A percentile compares a stretch with the other conserved stretches of the same genome.
phyloP scores from a whole-genome alignment of 1,140 invertebrate species.

The Potamilus streckersoni region DNA sequence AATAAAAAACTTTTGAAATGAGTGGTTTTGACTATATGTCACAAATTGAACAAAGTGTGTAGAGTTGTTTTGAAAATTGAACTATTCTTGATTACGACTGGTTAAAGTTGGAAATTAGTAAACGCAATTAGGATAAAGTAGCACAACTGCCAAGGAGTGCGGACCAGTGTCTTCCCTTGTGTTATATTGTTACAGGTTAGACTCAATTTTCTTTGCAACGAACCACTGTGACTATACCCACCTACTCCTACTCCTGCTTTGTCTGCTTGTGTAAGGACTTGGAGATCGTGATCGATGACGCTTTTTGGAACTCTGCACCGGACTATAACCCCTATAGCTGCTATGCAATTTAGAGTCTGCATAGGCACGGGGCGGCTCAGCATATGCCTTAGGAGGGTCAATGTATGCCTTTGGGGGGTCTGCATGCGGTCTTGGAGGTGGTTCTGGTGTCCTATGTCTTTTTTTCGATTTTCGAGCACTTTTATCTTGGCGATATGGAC shows the following conservation, averaged over 20 bases:
- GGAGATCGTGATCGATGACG: constrained; percentile 45
- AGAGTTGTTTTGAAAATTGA: no score
- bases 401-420: constrained; percentile 33
- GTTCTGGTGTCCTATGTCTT: constrained; percentile 45
- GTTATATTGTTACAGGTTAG: no score
- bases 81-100: no score
- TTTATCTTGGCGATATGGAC: constrained; percentile 35
- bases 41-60: no score
- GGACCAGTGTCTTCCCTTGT: no score
- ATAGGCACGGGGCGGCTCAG: constrained; percentile 35
- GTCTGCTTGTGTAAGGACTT: constrained; percentile 32
- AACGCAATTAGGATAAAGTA: no score
- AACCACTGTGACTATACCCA: constrained; percentile 6
- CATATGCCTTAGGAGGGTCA: constrained; percentile 43
- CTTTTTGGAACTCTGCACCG: constrained; percentile 32
- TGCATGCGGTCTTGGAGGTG: constrained; percentile 8
- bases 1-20: no score
- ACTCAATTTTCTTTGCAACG: no score
- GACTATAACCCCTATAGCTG: constrained; percentile 37
- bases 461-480: constrained; percentile 46
- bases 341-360: constrained; percentile 37
- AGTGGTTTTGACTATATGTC: no score
- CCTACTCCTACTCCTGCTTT: constrained; percentile 39
- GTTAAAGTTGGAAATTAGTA: no score
- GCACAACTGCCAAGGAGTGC: no score